Evolutionary conservation across 1,140 invertebrate genomes (phyloP), one percentile per base, ranked within the genome.

Genomic region (Andricus grossulariae): DNA sequence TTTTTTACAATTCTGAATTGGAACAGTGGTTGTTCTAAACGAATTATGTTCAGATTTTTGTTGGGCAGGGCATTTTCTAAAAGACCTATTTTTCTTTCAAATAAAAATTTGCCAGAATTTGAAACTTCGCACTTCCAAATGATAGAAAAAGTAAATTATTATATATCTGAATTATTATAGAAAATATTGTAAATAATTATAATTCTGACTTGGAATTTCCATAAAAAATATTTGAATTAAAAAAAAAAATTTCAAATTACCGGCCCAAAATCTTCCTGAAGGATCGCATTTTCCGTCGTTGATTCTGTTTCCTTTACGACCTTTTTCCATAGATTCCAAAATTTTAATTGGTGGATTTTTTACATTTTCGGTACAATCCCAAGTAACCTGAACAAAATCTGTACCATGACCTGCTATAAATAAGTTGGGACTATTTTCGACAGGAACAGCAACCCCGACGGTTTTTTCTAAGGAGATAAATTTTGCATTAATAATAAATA

Each of bases 281-380:
- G 94, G 93, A 89, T 98, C 97, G 78, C 95, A 95, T 91, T 98
- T 98, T 18, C 94, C 97, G 88, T 98, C 97, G 84, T 98, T 98
- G 80, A 97, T 94, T 83, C 96, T 92, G 84, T 95, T 97, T 1
- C 85, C 89, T 11, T 66, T 85, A 54, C 89, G 88, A 49, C 93
- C 89, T 1, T 86, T 78, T 55, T 96, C 95, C 1, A 97, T 93
- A 51, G 93, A 93, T 4, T 92, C 90, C 15, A 92, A 71, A 16
- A 92, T 87, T 11, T 91, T 90, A 50, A 92, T 80, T 16, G 92
- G 78, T 16, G 93, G 91, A 16, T 88, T 89, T 7, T 92, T 89
- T 2, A 85, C 82, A 25, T 93, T 87, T 3, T 91, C 88, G 19
- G 92, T 85, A 0, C 93, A 94, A 79, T 94, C 91, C 96, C 96